A percentile compares a stretch with the other conserved stretches of the same genome.
These are phyloP conservation scores for Crotalus horridus DNA, from an alignment of 2,113 vertebrate species.

Conservation along the genomic window DNA sequence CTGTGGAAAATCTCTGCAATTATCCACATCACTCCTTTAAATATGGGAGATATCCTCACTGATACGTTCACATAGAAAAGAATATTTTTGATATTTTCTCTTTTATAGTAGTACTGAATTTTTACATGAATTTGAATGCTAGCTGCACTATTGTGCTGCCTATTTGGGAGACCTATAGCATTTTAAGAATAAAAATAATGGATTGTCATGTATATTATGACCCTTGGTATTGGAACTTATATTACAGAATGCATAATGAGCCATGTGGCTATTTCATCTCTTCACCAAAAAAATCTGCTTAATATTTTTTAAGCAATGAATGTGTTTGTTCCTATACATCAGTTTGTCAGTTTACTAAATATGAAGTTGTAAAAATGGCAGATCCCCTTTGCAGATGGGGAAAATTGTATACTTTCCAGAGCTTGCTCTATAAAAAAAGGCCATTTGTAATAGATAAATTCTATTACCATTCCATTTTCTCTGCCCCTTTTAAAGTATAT, in stretches of 20 bases:
- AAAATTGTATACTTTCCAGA: not conserved
- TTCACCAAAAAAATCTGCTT: not conserved
- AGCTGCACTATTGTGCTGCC: not conserved
- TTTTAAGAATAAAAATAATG: not conserved
- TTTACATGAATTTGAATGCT: not conserved
- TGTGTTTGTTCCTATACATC: not conserved
- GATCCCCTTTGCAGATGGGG: not conserved
- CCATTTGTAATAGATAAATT: not conserved
- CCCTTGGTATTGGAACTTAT: not conserved
- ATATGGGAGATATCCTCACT: not conserved
- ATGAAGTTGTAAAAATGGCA: not conserved
- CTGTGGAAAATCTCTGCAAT: not conserved
- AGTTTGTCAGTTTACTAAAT: not conserved
- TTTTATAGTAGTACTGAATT: not conserved
- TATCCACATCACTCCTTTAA: not conserved
- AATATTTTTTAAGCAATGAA: not conserved
- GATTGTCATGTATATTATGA: not conserved
- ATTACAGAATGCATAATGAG: not conserved
- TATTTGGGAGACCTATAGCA: not conserved
- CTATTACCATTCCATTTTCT: not conserved
- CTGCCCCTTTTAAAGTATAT: not conserved
- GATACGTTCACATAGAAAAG: not conserved
- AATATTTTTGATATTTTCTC: not conserved
- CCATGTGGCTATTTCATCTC: not conserved
- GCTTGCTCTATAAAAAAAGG: not conserved